Evolutionary conservation across 2,113 vertebrate species (phyloP).

Genomic region (Erpornis zantholeuca): DNA sequence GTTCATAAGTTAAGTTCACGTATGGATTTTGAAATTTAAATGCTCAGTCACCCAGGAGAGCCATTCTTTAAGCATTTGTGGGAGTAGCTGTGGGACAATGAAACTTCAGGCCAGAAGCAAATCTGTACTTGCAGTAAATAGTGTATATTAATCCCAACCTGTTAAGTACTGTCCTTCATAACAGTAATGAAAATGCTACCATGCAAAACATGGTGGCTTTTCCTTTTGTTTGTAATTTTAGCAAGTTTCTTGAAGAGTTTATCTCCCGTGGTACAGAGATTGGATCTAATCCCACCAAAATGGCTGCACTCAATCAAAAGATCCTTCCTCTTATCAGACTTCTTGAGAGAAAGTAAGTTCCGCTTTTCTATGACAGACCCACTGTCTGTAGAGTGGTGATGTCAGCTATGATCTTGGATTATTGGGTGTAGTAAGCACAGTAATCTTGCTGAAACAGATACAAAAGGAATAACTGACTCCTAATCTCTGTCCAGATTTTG

Average conservation of each 20-base stretch:
- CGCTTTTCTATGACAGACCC: neutral
- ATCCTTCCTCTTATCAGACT: constrained; percentile 85
- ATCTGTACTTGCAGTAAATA: neutral
- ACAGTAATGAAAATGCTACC: neutral
- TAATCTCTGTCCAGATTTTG: neutral
- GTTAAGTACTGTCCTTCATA: neutral
- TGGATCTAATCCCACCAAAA: constrained; percentile 48
- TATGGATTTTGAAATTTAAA: neutral
- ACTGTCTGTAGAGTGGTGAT: neutral
- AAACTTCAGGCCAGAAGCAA: neutral
- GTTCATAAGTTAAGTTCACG: neutral
- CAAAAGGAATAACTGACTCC: neutral
- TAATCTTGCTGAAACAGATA: neutral
- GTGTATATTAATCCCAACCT: neutral
- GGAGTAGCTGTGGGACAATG: neutral
- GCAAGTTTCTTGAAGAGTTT: constrained; percentile 83
- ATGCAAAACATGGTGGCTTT: neutral
- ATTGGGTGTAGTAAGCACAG: neutral
- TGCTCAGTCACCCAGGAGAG: neutral
- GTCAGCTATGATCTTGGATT: neutral
- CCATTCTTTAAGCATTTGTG: neutral
- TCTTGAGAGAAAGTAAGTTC: constrained; percentile 88
- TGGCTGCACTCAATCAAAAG: constrained; percentile 71
- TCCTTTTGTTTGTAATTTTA: constrained; percentile 29
- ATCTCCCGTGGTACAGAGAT: constrained; percentile 69